Base-by-base conservation (phyloP, 2,888 invertebrate genomes). In the Eristalis arbustorum region DNA sequence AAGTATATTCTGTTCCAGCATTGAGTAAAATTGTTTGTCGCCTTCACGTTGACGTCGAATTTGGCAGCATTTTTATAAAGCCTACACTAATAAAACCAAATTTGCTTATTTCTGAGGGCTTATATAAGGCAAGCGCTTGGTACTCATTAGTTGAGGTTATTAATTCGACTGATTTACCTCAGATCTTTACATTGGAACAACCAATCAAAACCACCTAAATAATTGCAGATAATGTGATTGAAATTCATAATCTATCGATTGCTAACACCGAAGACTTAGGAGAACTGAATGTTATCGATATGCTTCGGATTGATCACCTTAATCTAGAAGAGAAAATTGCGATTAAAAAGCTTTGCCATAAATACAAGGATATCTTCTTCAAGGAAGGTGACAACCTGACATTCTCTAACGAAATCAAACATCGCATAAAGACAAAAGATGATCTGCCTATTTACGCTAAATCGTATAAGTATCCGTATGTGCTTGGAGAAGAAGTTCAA, bases 21-120 rank as follows among this genome's bases (percentile, higher is more conserved):
- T 18, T 11, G 11, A 82, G 56, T 57, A 84, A 84, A 81, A 61
- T 78, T 18, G 40, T 88, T 25, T 63, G 63, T 13, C 28, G 72
- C 0, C 59, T 87, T 34, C 81, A 84, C n/a, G 78, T 88, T 28
- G 28, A 28, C 13, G 81, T 88, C 59, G 34, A 88, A 31, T 69
- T 34, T 22, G 83, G 87, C 0, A 69, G n/a, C n/a, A n/a, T 71
- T 59, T 42, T 84, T 37, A 57, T 78, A 25, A 74, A 77, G 62
- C 42, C 71, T 11, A 59, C 69, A 34, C 0, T 31, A 31, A 80
- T 72, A 25, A 76, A 63, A 18, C 49, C 62, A 25, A 14, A 71
- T n/a, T 22, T 88, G 1, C 1, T 69, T 34, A 77, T 87, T 40
- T 13, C 84, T 11, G 84, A 84, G 37, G 80, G 82, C 18, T 25